Conservation (phyloP, 2,797 vertebrate genomes). For the Arremon aurantiirostris region DNA sequence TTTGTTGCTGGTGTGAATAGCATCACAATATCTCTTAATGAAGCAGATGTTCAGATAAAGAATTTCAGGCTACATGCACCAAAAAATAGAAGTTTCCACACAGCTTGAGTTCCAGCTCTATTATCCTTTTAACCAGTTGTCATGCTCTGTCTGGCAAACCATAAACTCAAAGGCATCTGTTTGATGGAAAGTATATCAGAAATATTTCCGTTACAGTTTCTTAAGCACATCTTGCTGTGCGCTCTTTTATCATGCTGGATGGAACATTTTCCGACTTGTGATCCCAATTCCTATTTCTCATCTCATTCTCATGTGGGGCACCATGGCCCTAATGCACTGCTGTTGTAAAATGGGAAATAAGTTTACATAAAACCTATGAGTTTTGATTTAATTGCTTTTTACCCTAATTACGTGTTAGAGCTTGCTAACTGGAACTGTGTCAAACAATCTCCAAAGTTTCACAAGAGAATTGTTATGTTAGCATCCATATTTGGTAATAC, state of each 20-base stretch:
- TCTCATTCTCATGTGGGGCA: neutral
- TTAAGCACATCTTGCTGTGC: neutral
- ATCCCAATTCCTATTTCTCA: neutral
- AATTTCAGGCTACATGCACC: neutral
- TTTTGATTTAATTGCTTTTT: neutral
- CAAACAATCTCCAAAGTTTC: neutral
- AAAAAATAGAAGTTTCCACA: conserved; percentile 6
- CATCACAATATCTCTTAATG: conserved; percentile 48
- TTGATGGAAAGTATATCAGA: neutral
- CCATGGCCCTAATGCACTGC: no score
- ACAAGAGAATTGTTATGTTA: neutral
- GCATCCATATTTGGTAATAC: neutral
- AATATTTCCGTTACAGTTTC: neutral
- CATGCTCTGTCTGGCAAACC: neutral
- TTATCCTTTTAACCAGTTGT: neutral
- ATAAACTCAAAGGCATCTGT: neutral
- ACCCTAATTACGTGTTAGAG: fast-evolving
- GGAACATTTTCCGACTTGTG: neutral
- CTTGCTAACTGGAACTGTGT: neutral
- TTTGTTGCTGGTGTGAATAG: conserved; percentile 45
- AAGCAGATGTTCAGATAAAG: conserved; percentile 60
- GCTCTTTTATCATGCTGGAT: neutral
- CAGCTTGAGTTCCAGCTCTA: neutral
- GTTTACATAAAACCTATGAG: neutral
- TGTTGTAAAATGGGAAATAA: neutral